phyloP scores from a whole-genome alignment of 2,113 vertebrate genomes.

The Kryptolebias marmoratus region DNA sequence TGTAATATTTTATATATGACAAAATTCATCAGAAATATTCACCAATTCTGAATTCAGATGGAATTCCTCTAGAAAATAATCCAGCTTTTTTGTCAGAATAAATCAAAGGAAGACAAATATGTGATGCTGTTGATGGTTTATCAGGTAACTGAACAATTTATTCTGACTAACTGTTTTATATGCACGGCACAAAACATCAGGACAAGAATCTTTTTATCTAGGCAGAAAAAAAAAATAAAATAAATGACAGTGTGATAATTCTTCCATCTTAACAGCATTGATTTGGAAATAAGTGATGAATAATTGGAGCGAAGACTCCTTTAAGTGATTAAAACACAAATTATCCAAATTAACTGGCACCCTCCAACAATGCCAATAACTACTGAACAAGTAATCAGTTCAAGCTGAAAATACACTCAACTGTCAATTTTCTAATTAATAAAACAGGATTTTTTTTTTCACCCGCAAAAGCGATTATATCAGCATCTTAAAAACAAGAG shows the following conservation, averaged over 20 bases:
- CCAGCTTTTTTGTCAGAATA: too few species aligned
- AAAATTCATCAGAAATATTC: too few species aligned
- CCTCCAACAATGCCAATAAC: not conserved
- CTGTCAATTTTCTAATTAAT: constrained; percentile 70
- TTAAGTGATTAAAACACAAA: not conserved
- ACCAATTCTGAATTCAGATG: too few species aligned
- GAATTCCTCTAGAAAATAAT: too few species aligned
- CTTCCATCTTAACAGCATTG: not conserved
- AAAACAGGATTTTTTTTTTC: constrained; percentile 42
- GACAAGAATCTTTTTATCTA: too few species aligned
- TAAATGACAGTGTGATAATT: too few species aligned
- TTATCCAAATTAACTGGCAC: not conserved
- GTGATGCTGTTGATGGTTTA: too few species aligned
- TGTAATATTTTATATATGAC: too few species aligned
- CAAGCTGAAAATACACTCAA: constrained; percentile 51
- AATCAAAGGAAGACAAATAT: too few species aligned
- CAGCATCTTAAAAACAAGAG: constrained; percentile 61
- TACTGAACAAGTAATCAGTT: constrained; percentile 18
- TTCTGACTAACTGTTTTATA: too few species aligned
- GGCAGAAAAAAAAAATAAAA: not conserved
- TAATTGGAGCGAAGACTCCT: not conserved
- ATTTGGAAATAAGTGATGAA: not conserved
- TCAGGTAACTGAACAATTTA: too few species aligned
- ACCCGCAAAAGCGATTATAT: constrained; percentile 48
- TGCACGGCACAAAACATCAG: too few species aligned